phyloP scores from a whole-genome alignment of 2,113 vertebrate species.

The Tyrannus savana region DNA sequence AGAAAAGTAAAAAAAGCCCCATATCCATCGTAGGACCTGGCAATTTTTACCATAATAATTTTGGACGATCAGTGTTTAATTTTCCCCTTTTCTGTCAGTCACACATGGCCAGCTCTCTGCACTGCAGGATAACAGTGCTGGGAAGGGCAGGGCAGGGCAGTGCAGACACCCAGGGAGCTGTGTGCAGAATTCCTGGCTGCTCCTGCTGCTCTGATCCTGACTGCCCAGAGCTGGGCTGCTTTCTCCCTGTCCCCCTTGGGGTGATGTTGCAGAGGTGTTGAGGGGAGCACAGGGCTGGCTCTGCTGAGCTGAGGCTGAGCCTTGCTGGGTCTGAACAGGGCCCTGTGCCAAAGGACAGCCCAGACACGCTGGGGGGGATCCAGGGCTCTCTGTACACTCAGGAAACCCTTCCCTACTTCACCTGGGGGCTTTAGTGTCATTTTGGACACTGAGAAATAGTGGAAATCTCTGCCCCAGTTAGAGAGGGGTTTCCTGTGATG shows the following conservation, averaged over 20 bases:
- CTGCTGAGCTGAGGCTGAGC: neutral
- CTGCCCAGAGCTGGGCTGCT: neutral
- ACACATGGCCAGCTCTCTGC: neutral
- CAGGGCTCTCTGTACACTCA: neutral
- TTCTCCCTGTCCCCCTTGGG: neutral
- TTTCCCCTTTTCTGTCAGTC: neutral
- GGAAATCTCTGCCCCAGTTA: neutral
- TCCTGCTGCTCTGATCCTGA: neutral
- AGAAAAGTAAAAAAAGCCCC: neutral
- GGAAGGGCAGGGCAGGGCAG: neutral
- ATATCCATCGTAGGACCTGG: neutral
- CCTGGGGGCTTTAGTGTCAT: neutral
- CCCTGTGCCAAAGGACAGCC: neutral
- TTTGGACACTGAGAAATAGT: neutral
- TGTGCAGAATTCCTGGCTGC: neutral
- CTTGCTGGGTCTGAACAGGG: neutral
- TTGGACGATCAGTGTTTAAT: neutral
- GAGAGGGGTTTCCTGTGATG: neutral
- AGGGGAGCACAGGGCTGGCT: neutral
- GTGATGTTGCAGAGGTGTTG: neutral
- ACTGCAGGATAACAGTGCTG: neutral
- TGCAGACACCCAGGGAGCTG: neutral
- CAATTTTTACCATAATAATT: neutral
- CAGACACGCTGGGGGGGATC: fast-evolving
- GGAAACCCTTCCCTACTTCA: neutral